phyloP scores from a whole-genome alignment of 2,888 invertebrate species.

The Nemoura dubitans region DNA sequence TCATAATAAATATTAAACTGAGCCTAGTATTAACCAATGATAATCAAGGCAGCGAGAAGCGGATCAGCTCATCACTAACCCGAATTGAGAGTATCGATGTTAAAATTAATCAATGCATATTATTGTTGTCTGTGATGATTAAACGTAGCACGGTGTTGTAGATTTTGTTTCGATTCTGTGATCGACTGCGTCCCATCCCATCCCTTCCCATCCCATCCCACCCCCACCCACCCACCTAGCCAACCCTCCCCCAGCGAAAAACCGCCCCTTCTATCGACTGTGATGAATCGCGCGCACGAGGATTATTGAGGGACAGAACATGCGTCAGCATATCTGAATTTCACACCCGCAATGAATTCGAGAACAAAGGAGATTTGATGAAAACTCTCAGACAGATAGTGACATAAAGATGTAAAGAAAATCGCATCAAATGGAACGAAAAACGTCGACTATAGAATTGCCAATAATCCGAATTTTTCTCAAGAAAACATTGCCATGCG shows the following conservation, averaged over 20 bases:
- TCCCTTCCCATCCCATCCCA: neutral
- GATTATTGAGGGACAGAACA: constrained; percentile 36
- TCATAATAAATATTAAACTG: neutral
- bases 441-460: neutral
- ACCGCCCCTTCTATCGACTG: constrained; percentile 8
- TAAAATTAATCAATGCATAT: neutral
- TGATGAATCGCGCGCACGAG: constrained; percentile 33
- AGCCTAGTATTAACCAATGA: neutral
- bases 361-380: constrained; percentile 38
- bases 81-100: neutral
- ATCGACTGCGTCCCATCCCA: neutral
- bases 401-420: constrained; percentile 16
- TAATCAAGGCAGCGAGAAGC: neutral
- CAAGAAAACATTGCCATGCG: neutral
- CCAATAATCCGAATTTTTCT: neutral
- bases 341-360: constrained; percentile 39
- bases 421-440: neutral
- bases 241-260: neutral
- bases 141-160: neutral
- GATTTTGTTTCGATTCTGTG: constrained; percentile 12
- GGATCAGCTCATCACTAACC: neutral
- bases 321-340: constrained; percentile 39
- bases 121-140: neutral
- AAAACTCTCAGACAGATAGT: constrained; percentile 26
- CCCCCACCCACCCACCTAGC: neutral